Evolutionary conservation across 2,888 invertebrate species (phyloP).

Genomic region (Chorisops tibialis): DNA sequence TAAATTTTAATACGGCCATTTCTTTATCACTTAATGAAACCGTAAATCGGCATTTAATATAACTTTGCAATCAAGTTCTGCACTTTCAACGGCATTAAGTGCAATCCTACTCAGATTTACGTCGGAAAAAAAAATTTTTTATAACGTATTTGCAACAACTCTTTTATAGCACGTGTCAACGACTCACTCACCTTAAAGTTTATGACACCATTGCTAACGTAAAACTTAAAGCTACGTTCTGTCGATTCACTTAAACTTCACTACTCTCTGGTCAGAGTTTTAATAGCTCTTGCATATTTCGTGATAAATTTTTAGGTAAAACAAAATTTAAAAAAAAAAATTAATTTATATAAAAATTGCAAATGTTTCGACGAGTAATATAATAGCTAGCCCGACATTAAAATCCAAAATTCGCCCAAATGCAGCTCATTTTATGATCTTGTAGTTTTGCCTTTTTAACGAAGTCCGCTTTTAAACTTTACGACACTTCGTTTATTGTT

Average conservation of each 20-base stretch:
- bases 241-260: background rate
- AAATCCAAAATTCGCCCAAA: constrained; percentile 15
- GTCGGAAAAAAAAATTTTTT: constrained; percentile 8
- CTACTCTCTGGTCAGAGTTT: background rate
- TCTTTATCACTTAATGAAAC: constrained; percentile 27
- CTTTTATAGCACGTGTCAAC: constrained; percentile 25
- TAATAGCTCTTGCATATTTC: background rate
- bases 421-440: background rate
- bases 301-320: constrained; percentile 4
- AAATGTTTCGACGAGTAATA: constrained; percentile 5
- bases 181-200: constrained; percentile 12
- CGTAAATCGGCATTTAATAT: constrained; percentile 23
- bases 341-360: constrained; percentile 4
- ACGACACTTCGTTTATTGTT: constrained; percentile 16
- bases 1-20: constrained; percentile 24
- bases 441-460: constrained; percentile 21
- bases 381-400: constrained; percentile 11
- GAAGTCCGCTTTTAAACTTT: constrained; percentile 20
- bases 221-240: no score
- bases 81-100: constrained; percentile 18
- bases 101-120: background rate
- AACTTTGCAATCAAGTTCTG: constrained; percentile 14
- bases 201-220: background rate
- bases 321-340: constrained; percentile 2
- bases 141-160: background rate